Conservation (phyloP, 2,113 vertebrate genomes). For the Chamaetylas fuelleborni region DNA sequence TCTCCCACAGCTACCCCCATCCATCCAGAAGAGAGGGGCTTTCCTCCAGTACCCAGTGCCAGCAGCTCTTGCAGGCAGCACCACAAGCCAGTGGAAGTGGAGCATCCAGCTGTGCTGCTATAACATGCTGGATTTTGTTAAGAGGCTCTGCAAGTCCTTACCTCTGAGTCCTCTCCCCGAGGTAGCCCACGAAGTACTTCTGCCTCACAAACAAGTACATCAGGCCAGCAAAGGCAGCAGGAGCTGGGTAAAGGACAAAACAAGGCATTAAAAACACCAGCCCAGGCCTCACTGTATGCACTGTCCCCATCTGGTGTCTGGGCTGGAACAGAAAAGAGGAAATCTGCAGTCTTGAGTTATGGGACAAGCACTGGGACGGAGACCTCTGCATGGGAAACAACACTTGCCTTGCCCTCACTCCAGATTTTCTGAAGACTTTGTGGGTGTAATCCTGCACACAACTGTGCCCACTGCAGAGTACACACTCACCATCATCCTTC, state of each 20-base stretch:
- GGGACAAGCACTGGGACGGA: neutral
- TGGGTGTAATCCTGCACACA: neutral
- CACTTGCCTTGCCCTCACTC: neutral
- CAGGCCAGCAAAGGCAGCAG: conserved; percentile 90
- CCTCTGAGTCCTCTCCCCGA: conserved; percentile 92
- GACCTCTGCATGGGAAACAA: neutral
- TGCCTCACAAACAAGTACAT: conserved; percentile 91
- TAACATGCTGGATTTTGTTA: neutral
- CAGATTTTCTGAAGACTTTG: neutral
- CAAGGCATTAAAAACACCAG: neutral
- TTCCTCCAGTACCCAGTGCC: neutral
- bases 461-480: neutral
- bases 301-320: neutral
- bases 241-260: conserved; percentile 70
- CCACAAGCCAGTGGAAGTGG: neutral
- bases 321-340: accelerated
- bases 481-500: neutral
- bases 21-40: neutral
- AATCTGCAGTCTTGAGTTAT: neutral
- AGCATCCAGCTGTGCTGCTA: neutral
- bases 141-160: conserved; percentile 33
- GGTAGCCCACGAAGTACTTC: conserved; percentile 94
- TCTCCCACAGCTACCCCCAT: neutral
- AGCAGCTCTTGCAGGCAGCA: neutral
- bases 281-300: accelerated